Conservation (phyloP, 2,888 invertebrate genomes). For the Nephrotoma flavescens region DNA sequence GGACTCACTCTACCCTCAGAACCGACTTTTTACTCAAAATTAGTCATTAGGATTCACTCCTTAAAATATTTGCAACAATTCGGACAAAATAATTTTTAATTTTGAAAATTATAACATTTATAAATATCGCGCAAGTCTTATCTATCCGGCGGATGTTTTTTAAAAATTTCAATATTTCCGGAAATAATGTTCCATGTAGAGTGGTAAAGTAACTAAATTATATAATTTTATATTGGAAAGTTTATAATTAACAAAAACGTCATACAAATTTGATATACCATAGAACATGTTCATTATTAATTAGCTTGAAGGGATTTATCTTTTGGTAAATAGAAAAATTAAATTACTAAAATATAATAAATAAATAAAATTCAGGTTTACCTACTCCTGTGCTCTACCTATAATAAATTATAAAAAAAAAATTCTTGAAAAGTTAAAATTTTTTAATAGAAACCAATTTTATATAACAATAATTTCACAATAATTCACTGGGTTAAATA, state of each 20-base stretch:
- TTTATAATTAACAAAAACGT: not conserved
- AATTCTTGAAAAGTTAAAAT: not conserved
- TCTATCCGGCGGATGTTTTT: not conserved
- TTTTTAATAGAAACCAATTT: not conserved
- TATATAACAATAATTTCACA: not conserved
- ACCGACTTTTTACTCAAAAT: too few relatives aligned
- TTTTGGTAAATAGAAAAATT: not conserved
- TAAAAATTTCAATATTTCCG: not conserved
- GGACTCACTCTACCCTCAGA: too few relatives aligned
- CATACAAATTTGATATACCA: not conserved
- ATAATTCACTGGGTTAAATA: not conserved
- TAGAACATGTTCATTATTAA: not conserved
- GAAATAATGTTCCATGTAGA: not conserved
- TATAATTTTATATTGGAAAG: not conserved
- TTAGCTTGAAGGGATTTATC: not conserved
- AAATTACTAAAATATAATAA: too few relatives aligned
- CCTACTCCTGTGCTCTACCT: too few relatives aligned
- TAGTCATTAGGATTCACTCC: too few relatives aligned
- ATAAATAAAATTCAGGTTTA: too few relatives aligned
- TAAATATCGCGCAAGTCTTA: not conserved
- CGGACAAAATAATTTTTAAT: too few relatives aligned
- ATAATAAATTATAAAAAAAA: too few relatives aligned
- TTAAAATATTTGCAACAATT: too few relatives aligned
- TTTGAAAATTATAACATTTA: too few relatives aligned
- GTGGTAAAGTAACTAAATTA: not conserved